phyloP scores from a whole-genome alignment of 1,140 invertebrate genomes.

The Lasaia peninsularis region DNA sequence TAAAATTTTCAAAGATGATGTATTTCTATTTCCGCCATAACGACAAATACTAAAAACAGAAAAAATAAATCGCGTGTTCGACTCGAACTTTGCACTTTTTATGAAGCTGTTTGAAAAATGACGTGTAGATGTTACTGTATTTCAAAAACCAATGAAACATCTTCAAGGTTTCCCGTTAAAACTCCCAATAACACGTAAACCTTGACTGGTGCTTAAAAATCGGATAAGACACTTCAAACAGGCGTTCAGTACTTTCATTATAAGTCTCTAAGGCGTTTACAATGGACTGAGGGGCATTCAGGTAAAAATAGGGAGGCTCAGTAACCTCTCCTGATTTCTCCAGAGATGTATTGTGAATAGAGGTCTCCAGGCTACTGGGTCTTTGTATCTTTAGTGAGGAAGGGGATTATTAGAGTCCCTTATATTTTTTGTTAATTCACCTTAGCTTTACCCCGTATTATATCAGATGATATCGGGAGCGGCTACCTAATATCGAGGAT shows the following conservation, averaged over 20 bases:
- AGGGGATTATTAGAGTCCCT: slow-evolving; percentile 13
- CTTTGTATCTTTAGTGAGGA: slow-evolving; percentile 31
- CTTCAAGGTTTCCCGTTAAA: background rate
- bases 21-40: too few species aligned
- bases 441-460: too few species aligned
- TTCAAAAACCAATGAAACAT: background rate
- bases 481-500: too few species aligned
- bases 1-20: too few species aligned
- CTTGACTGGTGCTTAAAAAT: slow-evolving; percentile 25
- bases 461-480: too few species aligned
- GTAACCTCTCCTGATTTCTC: slow-evolving; percentile 67
- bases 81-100: too few species aligned
- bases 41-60: too few species aligned
- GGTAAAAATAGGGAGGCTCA: slow-evolving; percentile 38
- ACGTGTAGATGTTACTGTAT: background rate
- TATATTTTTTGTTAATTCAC: background rate
- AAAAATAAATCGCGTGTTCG: too few species aligned
- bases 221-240: slow-evolving; percentile 29
- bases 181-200: background rate
- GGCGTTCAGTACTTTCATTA: slow-evolving; percentile 36
- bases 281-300: slow-evolving; percentile 44
- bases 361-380: slow-evolving; percentile 50
- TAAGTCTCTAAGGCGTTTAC: slow-evolving; percentile 38
- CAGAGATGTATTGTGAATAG: slow-evolving; percentile 58
- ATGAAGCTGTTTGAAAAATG: too few species aligned